phyloP scores from a whole-genome alignment of 2,888 invertebrate genomes.

The Phyllotreta striolata region DNA sequence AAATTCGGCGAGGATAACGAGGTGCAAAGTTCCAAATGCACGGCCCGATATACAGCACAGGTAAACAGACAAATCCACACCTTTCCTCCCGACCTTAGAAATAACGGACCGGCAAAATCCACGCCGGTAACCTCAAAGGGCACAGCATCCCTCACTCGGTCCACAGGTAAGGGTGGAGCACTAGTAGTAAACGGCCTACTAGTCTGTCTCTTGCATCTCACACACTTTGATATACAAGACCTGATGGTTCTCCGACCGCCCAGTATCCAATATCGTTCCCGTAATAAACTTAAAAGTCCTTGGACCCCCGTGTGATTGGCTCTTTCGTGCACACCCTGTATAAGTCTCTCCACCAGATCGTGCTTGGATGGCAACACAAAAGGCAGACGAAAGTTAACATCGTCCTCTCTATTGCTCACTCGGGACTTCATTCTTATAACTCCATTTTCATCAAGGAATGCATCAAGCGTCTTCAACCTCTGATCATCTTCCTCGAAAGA shows the following conservation, averaged over 20 bases:
- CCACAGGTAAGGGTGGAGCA: conserved; percentile 45
- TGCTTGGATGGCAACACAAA: conserved; percentile 17
- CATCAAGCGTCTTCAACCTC: too few species aligned
- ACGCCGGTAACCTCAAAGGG: conserved; percentile 51
- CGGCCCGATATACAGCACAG: conserved; percentile 54
- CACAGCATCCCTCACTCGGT: conserved; percentile 46
- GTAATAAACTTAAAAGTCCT: conserved; percentile 25
- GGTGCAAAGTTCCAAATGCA: conserved; percentile 55
- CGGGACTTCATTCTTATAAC: conserved; percentile 14
- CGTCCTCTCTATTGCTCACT: conserved; percentile 14
- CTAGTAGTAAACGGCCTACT: conserved; percentile 36
- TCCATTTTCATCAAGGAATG: conserved; percentile 10
- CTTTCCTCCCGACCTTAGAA: conserved; percentile 45
- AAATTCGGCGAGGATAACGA: conserved; percentile 50
- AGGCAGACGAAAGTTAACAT: conserved; percentile 7
- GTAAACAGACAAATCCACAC: conserved; percentile 55
- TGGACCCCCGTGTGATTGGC: conserved; percentile 26
- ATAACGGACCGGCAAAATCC: conserved; percentile 55
- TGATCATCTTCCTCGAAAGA: too few species aligned
- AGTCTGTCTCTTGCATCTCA: conserved; percentile 37
- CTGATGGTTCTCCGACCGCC: conserved; percentile 33
- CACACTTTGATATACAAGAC: conserved; percentile 33
- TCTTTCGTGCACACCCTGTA: not conserved
- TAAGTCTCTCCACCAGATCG: conserved; percentile 8
- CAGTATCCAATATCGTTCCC: conserved; percentile 39